A percentile compares a stretch with the other conserved stretches of the same genome.
Evolutionary conservation across 2,113 vertebrate genomes (phyloP).

Genomic region (Protomyctophum bolini): DNA sequence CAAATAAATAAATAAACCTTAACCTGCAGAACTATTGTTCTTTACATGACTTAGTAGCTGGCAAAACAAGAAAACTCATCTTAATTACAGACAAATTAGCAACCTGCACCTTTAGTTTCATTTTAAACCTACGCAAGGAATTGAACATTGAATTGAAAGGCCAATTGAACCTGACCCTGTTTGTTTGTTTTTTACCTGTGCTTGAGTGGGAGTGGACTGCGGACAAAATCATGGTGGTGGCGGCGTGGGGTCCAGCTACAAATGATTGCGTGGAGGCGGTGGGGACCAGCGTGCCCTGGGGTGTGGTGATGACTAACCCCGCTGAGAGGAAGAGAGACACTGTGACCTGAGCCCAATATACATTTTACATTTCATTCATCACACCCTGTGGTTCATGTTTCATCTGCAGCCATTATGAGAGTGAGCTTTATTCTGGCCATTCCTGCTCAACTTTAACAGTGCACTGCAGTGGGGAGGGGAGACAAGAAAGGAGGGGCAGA

Average conservation of each 20-base stretch:
- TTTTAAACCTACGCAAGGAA: not conserved
- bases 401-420: not conserved
- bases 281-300: conserved; percentile 92
- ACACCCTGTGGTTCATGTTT: too few species aligned
- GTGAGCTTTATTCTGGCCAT: not conserved
- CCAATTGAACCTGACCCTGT: not conserved
- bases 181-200: conserved; percentile 63
- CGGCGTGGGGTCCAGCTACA: conserved; percentile 82
- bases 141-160: not conserved
- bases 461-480: too few species aligned
- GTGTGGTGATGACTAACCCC: conserved; percentile 94
- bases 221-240: conserved; percentile 94
- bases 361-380: not conserved
- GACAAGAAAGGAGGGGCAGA: too few species aligned
- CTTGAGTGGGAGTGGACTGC: conserved; percentile 79
- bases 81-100: too few species aligned
- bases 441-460: too few species aligned
- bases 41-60: too few species aligned
- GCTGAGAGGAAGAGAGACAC: conserved; percentile 73
- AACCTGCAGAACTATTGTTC: too few species aligned
- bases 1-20: too few species aligned
- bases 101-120: too few species aligned
- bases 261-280: conserved; percentile 91
- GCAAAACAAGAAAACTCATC: too few species aligned
- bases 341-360: conserved; percentile 17